Percentiles rank a stretch among this genome's conserved stretches.
Conservation (phyloP, 1,140 invertebrate species). For the Leptestheria dahalacensis region DNA sequence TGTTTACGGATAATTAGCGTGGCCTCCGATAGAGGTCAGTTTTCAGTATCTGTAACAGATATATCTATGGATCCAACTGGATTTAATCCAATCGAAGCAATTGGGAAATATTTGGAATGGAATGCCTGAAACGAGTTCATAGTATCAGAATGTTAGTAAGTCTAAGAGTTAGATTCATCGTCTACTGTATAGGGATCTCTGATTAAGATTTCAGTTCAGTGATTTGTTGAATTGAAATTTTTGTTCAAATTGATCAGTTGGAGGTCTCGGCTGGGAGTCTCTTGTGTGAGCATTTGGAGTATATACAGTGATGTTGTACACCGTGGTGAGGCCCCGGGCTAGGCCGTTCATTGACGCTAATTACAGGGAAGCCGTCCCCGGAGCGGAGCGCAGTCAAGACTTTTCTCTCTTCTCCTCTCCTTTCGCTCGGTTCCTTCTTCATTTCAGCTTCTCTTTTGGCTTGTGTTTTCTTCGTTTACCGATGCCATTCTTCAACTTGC, state of each 20-base stretch:
- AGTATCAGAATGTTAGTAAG: too few relatives aligned
- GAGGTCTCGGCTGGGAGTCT: not conserved
- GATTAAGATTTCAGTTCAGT: not conserved
- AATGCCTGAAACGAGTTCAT: too few relatives aligned
- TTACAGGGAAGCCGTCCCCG: constrained; percentile 10
- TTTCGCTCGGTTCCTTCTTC: not conserved
- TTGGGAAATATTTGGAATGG: too few relatives aligned
- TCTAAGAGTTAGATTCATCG: not conserved
- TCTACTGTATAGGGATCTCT: not conserved
- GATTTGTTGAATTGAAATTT: not conserved
- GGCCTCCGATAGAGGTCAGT: too few relatives aligned
- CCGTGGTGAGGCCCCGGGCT: constrained; percentile 1
- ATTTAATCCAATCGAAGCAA: too few relatives aligned
- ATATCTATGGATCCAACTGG: too few relatives aligned
- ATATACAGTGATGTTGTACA: not conserved
- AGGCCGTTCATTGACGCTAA: constrained; percentile 13
- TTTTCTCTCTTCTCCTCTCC: constrained; percentile 4
- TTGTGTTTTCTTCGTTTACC: constrained; percentile 8
- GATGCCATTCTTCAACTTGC: not conserved
- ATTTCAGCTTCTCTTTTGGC: constrained; percentile 4
- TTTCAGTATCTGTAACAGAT: too few relatives aligned
- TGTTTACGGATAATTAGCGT: too few relatives aligned
- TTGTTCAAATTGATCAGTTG: not conserved
- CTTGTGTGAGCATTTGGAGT: not conserved
- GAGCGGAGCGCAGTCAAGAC: constrained; percentile 4